A percentile compares a stretch with the other conserved stretches of the same genome.
Conservation (phyloP, 92 coral and sea anemone genomes). For the Parazoanthus darwini region DNA sequence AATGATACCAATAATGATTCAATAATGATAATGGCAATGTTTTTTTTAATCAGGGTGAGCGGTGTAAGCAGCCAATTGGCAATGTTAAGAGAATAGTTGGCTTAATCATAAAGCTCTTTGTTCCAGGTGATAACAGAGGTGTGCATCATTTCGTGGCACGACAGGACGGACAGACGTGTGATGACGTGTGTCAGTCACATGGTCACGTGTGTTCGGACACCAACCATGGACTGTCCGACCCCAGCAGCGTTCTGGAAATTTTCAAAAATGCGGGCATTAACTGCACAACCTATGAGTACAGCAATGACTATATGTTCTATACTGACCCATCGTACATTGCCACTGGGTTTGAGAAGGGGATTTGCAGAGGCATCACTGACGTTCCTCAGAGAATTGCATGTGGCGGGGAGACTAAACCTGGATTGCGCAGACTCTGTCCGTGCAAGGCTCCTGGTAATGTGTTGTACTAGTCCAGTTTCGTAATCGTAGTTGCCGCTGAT, state of each 20-base stretch:
- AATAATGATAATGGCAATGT: too few species aligned
- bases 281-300: conserved; percentile 34
- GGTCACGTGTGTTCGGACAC: conserved; percentile 31
- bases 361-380: conserved; percentile 22
- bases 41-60: too few species aligned
- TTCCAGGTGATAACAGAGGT: conserved; percentile 21
- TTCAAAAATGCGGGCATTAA: conserved; percentile 24
- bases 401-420: conserved; percentile 34
- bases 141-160: conserved; percentile 24
- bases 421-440: conserved; percentile 36
- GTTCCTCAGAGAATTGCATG: conserved; percentile 29
- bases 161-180: conserved; percentile 31
- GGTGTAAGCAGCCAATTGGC: too few species aligned
- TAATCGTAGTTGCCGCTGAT: too few species aligned
- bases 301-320: conserved; percentile 39
- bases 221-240: conserved; percentile 9
- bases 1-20: too few species aligned
- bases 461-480: too few species aligned
- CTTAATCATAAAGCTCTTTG: background rate
- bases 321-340: conserved; percentile 31
- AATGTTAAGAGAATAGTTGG: too few species aligned
- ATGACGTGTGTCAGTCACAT: conserved; percentile 22
- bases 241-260: background rate
- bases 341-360: conserved; percentile 41
- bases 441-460: conserved; percentile 40